Evolutionary conservation across 1,140 invertebrate genomes (phyloP), one percentile per base, ranked within the genome.

Genomic region (Rhizoglyphus robini): DNA sequence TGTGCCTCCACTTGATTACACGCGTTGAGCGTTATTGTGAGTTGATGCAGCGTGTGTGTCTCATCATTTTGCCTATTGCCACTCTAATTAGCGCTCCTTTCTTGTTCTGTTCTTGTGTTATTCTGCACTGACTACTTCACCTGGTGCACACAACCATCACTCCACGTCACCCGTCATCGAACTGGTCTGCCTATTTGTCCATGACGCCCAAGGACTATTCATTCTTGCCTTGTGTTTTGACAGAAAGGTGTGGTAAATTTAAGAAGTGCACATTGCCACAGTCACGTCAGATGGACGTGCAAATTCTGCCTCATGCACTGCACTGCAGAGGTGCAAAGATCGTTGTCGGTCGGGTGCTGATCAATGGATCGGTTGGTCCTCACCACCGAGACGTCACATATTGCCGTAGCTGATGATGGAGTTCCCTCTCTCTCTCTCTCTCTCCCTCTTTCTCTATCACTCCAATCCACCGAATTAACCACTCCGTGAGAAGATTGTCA

Each of bases 381-480:
- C 75, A 96, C 90, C 4, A 84, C 92, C 41, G 96, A 99, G 78
- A 92, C 91, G 98, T 72, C 89, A 88, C 71, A 82, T 99, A 80
- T 79, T 99, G 15, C 77, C 99, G 15, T 74, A 96, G 54, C 94
- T 94, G 1, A 99, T 99, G 95, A 85, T 99, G 68, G 85, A 88
- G 72, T 92, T 91, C 68, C 96, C 5, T 98, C 95, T 73, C 80
- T 99, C 8, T 98, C 95, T 3, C 79, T 85, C 70, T 97, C 92
- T 78, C 90, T 94, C 73, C 96, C 96, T 1, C 77, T n/a, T 96
- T 51, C 81, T 90, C 0, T 99, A 96, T 76, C 90, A 94, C 69
- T 99, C 96, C 67, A 99, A 99, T 80, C 96, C 96, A n/a, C 95
- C 96, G 3, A 98, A 99, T 69, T 96, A 99, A 82, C 96, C 96